Base-by-base conservation (phyloP, 2,797 vertebrate genomes). In the Lepilemur septentrionalis region DNA sequence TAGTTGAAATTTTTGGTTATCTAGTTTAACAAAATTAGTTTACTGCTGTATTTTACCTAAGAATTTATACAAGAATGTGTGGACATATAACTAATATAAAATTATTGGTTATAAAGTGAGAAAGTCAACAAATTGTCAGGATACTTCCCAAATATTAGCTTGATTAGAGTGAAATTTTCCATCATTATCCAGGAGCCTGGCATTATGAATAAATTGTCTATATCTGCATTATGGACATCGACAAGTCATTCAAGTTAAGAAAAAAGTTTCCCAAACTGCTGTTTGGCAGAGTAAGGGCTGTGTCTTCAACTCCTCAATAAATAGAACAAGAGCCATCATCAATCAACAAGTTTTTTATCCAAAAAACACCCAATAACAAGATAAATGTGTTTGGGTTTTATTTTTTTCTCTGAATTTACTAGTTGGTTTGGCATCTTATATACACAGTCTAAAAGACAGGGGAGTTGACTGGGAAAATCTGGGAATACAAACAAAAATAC, bases 401-500 rank as follows among this genome's bases (percentile, higher is more conserved):
- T 59, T 92, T 83, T 84, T 22, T 57, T 55, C 41, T 59, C 14
- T 89, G n/a, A 94, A 85, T 86, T 95, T 96, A 30, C 46, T 94
- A 78, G 38, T 81, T 79, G n/a, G 57, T 94, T 73, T 96, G 65
- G 23, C 9, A 59, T 87, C 13, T 70, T 91, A 80, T 52, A 78
- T 43, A 87, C 30, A 82, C 43, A 69, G 35, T 86, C 15, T 94
- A 43, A 94, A 96, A 57, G 48, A 83, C 65, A 83, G 25, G 52
- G 50, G 48, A 93, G 93, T 13, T 78, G 41, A 87, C 78, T 91
- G 35, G 43, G 32, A 94, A 95, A 95, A 92, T 89, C 67, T 95
- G 65, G 35, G 79, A 97, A 79, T 79, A 73, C 76, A 96, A 96
- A 95, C 72, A 90, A 95, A 96, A 97, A 88, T 81, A 48, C n/a